These are phyloP conservation scores for Ptyas mucosa DNA, from an alignment of 2,113 vertebrate species.

Conservation along the genomic window DNA sequence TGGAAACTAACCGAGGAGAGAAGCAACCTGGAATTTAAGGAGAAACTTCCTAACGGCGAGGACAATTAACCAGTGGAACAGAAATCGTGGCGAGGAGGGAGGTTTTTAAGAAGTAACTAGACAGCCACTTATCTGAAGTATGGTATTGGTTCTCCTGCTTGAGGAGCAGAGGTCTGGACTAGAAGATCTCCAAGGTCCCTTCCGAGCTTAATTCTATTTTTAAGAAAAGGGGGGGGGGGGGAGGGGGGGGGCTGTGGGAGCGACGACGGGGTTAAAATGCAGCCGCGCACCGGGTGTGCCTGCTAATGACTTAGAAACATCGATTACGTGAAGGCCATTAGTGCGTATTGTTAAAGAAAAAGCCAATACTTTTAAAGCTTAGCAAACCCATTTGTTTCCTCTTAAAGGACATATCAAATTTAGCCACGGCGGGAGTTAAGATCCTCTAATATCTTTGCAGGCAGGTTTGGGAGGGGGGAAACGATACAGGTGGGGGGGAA, in stretches of 20 bases:
- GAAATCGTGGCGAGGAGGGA: no score
- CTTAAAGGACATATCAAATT: slow-evolving; percentile 88
- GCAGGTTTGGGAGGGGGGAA: slow-evolving; percentile 8
- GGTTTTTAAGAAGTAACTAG: no score
- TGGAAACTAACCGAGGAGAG: no score
- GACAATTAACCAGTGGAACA: no score
- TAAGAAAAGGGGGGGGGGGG: neutral
- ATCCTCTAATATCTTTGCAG: slow-evolving; percentile 58
- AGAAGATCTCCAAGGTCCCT: no score
- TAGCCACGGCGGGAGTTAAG: slow-evolving; percentile 83
- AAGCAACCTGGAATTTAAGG: no score
- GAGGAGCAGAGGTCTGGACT: no score
- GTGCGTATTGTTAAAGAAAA: slow-evolving; percentile 92
- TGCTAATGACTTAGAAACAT: slow-evolving; percentile 88
- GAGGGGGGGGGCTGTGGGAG: neutral
- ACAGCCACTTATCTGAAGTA: no score
- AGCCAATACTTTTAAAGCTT: slow-evolving; percentile 89
- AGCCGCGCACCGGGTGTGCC: slow-evolving; percentile 61
- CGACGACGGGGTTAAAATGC: slow-evolving; percentile 62
- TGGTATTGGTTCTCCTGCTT: no score
- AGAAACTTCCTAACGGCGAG: no score
- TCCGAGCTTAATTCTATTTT: no score
- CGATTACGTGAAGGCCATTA: slow-evolving; percentile 94
- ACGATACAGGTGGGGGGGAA: rapidly evolving
- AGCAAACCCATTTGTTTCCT: slow-evolving; percentile 87